phyloP scores from a whole-genome alignment of 1,140 invertebrate genomes.

The Pseudomyrmex sp. region DNA sequence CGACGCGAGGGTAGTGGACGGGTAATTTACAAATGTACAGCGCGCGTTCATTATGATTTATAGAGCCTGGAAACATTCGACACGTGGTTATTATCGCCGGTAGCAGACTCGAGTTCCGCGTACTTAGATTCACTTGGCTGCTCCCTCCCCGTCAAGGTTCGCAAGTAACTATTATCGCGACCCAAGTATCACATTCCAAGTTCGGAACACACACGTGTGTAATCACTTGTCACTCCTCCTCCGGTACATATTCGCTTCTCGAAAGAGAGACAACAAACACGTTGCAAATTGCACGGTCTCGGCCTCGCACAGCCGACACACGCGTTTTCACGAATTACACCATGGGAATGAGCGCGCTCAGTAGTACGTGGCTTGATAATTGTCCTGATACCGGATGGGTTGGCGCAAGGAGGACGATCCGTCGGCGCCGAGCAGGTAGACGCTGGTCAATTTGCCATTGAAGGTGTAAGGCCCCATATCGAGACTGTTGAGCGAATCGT shows the following conservation, averaged over 20 bases:
- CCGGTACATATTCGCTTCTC: not conserved
- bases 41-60: not conserved
- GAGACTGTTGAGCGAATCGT: conserved; percentile 88
- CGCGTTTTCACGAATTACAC: not conserved
- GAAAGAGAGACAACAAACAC: no score
- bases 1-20: no score
- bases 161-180: not conserved
- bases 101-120: not conserved
- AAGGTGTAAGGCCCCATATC: conserved; percentile 91
- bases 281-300: no score
- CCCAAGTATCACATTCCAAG: no score
- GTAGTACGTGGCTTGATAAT: conserved; percentile 61
- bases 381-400: conserved; percentile 62
- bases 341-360: conserved; percentile 5
- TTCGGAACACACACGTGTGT: no score
- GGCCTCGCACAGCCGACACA: not conserved
- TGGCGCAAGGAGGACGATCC: conserved; percentile 61
- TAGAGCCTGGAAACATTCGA: not conserved
- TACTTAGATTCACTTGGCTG: not conserved
- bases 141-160: not conserved
- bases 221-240: not conserved
- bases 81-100: not conserved
- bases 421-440: conserved; percentile 88
- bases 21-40: no score
- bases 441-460: conserved; percentile 91